Conservation (phyloP, 2,113 vertebrate species). For the Gopherus flavomarginatus region DNA sequence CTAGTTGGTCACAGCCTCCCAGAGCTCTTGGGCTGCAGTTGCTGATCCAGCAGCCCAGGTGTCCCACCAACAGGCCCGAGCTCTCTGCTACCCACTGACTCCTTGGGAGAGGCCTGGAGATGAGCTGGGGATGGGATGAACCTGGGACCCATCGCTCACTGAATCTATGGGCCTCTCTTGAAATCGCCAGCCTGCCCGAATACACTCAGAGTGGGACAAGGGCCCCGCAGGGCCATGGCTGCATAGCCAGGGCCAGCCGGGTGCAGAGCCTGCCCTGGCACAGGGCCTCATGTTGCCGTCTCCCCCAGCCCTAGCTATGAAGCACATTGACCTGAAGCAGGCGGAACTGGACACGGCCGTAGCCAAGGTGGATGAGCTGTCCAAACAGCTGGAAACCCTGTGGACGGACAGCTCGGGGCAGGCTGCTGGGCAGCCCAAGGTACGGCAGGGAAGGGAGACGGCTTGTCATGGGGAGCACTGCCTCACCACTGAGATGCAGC, state of each 20-base stretch:
- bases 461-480: neutral
- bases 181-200: no score
- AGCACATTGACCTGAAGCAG: slow-evolving; percentile 92
- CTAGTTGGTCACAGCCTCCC: neutral
- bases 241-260: neutral
- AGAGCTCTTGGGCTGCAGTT: neutral
- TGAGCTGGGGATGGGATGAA: neutral
- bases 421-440: neutral
- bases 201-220: neutral
- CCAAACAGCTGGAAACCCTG: slow-evolving; percentile 89
- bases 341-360: slow-evolving; percentile 89
- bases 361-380: slow-evolving; percentile 89
- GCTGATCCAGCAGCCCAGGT: neutral
- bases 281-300: neutral
- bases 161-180: neutral
- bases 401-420: slow-evolving; percentile 66
- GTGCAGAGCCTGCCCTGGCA: neutral
- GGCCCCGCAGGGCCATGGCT: neutral
- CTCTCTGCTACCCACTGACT: neutral
- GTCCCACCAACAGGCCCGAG: neutral
- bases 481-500: neutral
- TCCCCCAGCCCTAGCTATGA: slow-evolving; percentile 86
- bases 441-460: neutral
- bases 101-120: neutral
- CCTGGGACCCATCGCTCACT: neutral